Percentiles rank a stretch among this genome's conserved stretches.
Evolutionary conservation across 1,140 invertebrate genomes (phyloP).

Genomic region (Spodoptera litura): DNA sequence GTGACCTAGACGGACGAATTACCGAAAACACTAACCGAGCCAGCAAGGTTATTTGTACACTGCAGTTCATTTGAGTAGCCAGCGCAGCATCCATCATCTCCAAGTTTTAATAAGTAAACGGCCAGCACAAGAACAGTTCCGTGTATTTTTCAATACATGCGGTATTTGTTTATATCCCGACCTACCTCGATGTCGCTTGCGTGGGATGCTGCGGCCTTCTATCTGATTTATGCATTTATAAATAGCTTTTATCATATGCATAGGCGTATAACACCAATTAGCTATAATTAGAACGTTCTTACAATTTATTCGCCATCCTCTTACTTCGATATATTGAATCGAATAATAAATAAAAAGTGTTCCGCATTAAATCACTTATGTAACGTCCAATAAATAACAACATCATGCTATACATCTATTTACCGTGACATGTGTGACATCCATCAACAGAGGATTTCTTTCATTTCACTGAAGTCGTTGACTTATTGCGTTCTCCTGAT

Average conservation of each 20-base stretch:
- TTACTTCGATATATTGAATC: slow-evolving; percentile 15
- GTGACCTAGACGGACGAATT: slow-evolving; percentile 60
- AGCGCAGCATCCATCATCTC: slow-evolving; percentile 65
- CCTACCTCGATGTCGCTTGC: slow-evolving; percentile 67
- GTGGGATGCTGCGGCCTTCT: slow-evolving; percentile 62
- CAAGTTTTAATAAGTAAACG: slow-evolving; percentile 65
- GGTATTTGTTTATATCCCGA: slow-evolving; percentile 51
- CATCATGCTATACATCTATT: slow-evolving; percentile 37
- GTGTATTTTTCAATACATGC: slow-evolving; percentile 33
- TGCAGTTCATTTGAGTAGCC: slow-evolving; percentile 49
- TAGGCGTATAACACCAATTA: slow-evolving; percentile 63
- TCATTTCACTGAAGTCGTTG: slow-evolving; percentile 67
- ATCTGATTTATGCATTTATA: slow-evolving; percentile 77
- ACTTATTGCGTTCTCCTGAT: slow-evolving; percentile 70
- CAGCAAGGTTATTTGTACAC: slow-evolving; percentile 51
- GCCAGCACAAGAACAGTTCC: neutral
- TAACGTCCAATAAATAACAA: slow-evolving; percentile 48
- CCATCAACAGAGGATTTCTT: slow-evolving; percentile 54
- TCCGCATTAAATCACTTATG: slow-evolving; percentile 35
- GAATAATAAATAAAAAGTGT: slow-evolving; percentile 26
- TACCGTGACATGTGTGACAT: slow-evolving; percentile 41
- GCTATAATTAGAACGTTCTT: slow-evolving; percentile 35
- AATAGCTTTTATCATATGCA: slow-evolving; percentile 74
- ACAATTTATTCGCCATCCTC: slow-evolving; percentile 26
- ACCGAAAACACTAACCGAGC: slow-evolving; percentile 66